phyloP scores from a whole-genome alignment of 2,113 vertebrate species.

The Neotragus moschatus region DNA sequence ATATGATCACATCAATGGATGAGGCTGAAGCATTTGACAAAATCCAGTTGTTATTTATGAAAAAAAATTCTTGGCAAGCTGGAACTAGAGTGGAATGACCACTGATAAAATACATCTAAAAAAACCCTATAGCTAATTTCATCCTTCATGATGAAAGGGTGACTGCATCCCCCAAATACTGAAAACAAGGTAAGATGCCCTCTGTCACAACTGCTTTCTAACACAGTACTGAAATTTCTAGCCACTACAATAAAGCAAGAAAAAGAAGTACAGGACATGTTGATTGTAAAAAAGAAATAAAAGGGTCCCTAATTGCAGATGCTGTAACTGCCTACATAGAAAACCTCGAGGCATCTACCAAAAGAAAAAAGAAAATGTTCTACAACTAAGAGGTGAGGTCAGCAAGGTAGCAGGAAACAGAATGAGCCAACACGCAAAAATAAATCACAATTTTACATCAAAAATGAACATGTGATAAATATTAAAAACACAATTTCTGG shows the following conservation, averaged over 20 bases:
- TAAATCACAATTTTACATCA: background rate
- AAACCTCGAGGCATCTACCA: background rate
- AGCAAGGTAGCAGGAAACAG: background rate
- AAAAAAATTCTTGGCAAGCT: background rate
- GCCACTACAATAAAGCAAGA: background rate
- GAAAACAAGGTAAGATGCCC: background rate
- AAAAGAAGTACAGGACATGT: background rate
- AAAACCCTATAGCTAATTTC: background rate
- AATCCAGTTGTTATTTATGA: background rate
- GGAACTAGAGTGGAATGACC: background rate
- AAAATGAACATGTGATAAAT: background rate
- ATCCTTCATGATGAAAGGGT: too few species aligned
- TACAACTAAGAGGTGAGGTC: background rate
- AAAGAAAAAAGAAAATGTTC: background rate
- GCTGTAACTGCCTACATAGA: background rate
- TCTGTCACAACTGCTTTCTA: background rate
- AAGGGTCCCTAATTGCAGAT: background rate
- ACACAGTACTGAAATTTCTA: background rate
- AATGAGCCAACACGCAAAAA: background rate
- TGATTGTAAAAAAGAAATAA: background rate
- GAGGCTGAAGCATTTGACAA: background rate
- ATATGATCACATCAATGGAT: background rate
- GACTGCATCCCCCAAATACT: background rate
- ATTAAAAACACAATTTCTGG: background rate
- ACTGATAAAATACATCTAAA: background rate